A percentile compares a stretch with the other conserved stretches of the same genome.
These are phyloP conservation scores for Homarus gammarus DNA, from an alignment of 2,888 invertebrate genomes.

Conservation along the genomic window DNA sequence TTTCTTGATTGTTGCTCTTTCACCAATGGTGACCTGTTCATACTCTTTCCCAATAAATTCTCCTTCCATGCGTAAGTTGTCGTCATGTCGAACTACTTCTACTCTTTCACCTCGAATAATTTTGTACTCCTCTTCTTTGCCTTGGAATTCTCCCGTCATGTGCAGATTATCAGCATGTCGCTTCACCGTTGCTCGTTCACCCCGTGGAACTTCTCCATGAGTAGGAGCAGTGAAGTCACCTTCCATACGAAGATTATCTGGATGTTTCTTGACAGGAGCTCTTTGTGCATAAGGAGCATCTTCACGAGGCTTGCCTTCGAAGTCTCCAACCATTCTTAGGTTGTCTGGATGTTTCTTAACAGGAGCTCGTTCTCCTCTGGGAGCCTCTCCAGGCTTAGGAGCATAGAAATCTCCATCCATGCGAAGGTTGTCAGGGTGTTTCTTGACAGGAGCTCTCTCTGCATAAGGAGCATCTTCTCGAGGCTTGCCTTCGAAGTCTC, in stretches of 20 bases:
- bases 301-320: constrained; percentile 75
- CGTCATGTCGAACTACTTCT: constrained; percentile 77
- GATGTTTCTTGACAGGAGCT: constrained; percentile 81
- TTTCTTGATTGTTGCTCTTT: constrained; percentile 76
- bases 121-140: constrained; percentile 76
- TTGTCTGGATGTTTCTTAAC: constrained; percentile 79
- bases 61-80: constrained; percentile 82
- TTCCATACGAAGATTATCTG: constrained; percentile 83
- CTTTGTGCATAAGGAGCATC: constrained; percentile 80
- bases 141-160: constrained; percentile 79
- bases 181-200: constrained; percentile 80
- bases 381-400: constrained; percentile 79
- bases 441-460: constrained; percentile 81
- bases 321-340: constrained; percentile 71
- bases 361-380: constrained; percentile 76
- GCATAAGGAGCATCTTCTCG: constrained; percentile 81
- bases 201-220: constrained; percentile 79
- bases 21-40: constrained; percentile 62
- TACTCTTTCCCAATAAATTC: constrained; percentile 76
- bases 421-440: constrained; percentile 81
- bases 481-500: constrained; percentile 82
- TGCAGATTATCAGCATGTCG: constrained; percentile 80
- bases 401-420: constrained; percentile 84
- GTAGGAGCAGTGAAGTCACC: constrained; percentile 78
- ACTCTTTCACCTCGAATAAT: constrained; percentile 50